phyloP scores from a whole-genome alignment of 1,140 invertebrate species.

The Atta colombica region DNA sequence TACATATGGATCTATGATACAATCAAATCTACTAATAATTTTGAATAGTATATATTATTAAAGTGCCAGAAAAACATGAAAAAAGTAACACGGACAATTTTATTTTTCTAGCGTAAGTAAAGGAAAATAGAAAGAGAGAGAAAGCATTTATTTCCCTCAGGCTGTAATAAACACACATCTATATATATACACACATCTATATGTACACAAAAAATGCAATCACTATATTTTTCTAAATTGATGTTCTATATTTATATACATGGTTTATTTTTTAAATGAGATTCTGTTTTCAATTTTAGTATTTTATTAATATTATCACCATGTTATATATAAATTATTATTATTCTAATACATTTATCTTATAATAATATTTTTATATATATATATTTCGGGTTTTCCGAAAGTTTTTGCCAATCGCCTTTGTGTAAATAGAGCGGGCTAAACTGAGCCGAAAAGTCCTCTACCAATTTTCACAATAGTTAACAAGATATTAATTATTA shows the following conservation, averaged over 20 bases:
- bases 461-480: no score
- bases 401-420: no score
- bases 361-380: no score
- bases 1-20: neutral
- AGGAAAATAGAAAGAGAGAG: slow-evolving; percentile 11
- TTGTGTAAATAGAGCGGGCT: no score
- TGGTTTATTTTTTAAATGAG: slow-evolving; percentile 18
- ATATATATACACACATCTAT: slow-evolving; percentile 6
- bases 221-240: slow-evolving; percentile 51
- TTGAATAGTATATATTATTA: neutral
- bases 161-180: slow-evolving; percentile 46
- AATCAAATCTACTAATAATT: neutral
- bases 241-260: slow-evolving; percentile 3
- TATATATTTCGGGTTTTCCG: no score
- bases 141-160: slow-evolving; percentile 40
- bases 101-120: slow-evolving; percentile 32
- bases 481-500: no score
- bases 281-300: slow-evolving; percentile 3
- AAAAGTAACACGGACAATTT: slow-evolving; percentile 31
- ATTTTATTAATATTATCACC: neutral
- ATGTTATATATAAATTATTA: no score
- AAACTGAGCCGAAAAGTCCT: no score
- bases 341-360: no score
- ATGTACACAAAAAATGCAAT: slow-evolving; percentile 44
- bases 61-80: neutral